These are phyloP conservation scores for Elysia crispata DNA, from an alignment of 2,888 invertebrate genomes.

Conservation along the genomic window DNA sequence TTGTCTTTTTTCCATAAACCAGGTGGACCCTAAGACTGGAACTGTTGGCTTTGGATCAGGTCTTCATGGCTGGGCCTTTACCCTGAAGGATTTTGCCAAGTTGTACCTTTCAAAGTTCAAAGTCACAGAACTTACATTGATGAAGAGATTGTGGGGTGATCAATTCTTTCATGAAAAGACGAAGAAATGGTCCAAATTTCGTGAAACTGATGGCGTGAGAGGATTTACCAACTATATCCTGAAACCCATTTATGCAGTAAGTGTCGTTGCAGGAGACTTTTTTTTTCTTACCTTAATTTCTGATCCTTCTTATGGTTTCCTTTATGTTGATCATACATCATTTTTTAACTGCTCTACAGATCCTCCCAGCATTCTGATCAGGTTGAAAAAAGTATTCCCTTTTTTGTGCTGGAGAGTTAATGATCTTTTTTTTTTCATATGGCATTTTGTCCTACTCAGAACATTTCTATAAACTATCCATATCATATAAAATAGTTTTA, in stretches of 20 bases:
- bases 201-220: slow-evolving; percentile 78
- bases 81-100: slow-evolving; percentile 99
- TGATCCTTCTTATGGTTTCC: too few species aligned
- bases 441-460: too few species aligned
- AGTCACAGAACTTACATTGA: slow-evolving; percentile 90
- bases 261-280: too few species aligned
- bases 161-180: slow-evolving; percentile 98
- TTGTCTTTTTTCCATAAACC: not conserved
- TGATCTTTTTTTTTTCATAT: too few species aligned
- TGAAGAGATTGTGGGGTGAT: slow-evolving; percentile 97
- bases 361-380: too few species aligned
- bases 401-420: too few species aligned
- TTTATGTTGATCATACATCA: too few species aligned
- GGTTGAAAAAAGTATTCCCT: too few species aligned
- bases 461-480: too few species aligned
- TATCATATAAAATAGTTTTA: too few species aligned
- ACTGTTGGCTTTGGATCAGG: slow-evolving; percentile 99
- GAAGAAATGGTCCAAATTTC: slow-evolving; percentile 92
- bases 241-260: slow-evolving; percentile 98
- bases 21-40: slow-evolving; percentile 97
- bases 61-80: slow-evolving; percentile 99
- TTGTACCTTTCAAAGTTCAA: slow-evolving; percentile 99
- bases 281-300: too few species aligned
- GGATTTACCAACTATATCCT: slow-evolving; percentile 99
- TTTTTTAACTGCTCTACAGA: too few species aligned